Evolutionary conservation across 2,888 invertebrate genomes (phyloP).

Genomic region (Biston betularia): DNA sequence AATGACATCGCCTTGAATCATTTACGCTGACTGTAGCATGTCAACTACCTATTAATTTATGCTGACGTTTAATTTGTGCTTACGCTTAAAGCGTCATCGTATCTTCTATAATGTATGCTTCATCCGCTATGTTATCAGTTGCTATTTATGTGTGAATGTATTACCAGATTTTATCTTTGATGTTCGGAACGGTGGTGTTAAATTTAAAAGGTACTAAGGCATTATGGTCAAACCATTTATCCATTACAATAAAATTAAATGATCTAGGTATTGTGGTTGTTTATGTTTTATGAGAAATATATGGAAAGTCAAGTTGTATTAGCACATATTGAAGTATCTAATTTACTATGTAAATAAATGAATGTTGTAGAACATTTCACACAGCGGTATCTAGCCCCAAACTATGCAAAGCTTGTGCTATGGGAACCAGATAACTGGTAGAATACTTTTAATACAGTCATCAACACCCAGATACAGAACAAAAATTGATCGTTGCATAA

Average conservation of each 20-base stretch:
- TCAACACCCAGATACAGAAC: too few species aligned
- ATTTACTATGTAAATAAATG: too few species aligned
- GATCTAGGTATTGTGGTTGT: not conserved
- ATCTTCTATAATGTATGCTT: conserved; percentile 18
- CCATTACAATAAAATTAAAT: too few species aligned
- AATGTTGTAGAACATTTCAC: too few species aligned
- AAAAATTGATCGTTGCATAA: too few species aligned
- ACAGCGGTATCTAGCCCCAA: too few species aligned
- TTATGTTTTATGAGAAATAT: too few species aligned
- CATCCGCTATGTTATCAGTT: conserved; percentile 16
- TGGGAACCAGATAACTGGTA: too few species aligned
- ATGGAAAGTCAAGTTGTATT: not conserved
- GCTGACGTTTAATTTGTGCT: conserved; percentile 31
- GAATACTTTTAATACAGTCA: too few species aligned
- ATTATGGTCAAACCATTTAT: not conserved
- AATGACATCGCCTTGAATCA: conserved; percentile 26
- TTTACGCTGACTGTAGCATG: conserved; percentile 31
- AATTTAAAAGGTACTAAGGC: not conserved
- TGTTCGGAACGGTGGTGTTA: not conserved
- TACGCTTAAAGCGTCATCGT: conserved; percentile 22
- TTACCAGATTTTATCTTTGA: conserved; percentile 1
- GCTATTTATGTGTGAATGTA: conserved; percentile 17
- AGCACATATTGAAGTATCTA: too few species aligned
- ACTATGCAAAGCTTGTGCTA: too few species aligned
- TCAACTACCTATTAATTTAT: conserved; percentile 33